These are phyloP conservation scores for Phasia obesa DNA, from an alignment of 2,888 invertebrate genomes.

Conservation along the genomic window DNA sequence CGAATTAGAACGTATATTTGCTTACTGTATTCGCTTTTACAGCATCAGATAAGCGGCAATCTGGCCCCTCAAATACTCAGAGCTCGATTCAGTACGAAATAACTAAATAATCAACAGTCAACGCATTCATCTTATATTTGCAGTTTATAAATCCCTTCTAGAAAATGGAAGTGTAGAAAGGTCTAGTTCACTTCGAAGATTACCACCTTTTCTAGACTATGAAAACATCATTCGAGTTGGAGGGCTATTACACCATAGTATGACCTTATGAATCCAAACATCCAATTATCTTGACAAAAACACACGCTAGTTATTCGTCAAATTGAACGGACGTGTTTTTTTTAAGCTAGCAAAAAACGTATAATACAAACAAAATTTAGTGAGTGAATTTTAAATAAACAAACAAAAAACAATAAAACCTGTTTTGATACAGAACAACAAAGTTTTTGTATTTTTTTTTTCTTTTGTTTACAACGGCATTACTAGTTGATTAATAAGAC, in stretches of 20 bases:
- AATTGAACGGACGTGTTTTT: no score
- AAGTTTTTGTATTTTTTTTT: no score
- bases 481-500: no score
- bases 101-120: constrained; percentile 21
- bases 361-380: no score
- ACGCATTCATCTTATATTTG: constrained; percentile 4
- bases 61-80: background rate
- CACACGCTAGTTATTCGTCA: no score
- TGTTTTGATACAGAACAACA: no score
- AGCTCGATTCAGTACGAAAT: background rate
- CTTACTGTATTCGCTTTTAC: constrained; percentile 5
- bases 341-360: no score
- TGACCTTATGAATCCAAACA: background rate
- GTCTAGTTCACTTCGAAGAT: background rate
- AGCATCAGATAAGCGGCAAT: background rate
- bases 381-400: no score
- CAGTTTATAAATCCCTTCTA: constrained; percentile 23
- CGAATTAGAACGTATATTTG: constrained; percentile 12
- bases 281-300: constrained; percentile 13
- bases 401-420: no score
- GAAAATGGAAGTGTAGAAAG: background rate
- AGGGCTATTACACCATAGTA: constrained; percentile 1
- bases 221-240: background rate
- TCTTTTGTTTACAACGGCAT: no score
- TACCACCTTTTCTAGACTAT: background rate